Conservation (phyloP, 2,888 invertebrate genomes). For the Geotrupes spiniger region DNA sequence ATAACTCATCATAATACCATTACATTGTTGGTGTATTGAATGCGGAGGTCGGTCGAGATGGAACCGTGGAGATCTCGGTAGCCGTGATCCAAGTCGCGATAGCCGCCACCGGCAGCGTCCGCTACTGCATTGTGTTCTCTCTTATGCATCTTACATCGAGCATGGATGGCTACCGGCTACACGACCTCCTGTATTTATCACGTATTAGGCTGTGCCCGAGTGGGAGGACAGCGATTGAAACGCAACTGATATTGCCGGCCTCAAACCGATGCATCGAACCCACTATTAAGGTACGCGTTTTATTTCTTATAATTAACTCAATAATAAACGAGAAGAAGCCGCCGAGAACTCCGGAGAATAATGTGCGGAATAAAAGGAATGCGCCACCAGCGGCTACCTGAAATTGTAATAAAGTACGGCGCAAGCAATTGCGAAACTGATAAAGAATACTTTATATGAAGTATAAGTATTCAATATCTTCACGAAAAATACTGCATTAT, state of each 20-base stretch:
- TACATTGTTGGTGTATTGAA: constrained; percentile 45
- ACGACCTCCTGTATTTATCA: constrained; percentile 23
- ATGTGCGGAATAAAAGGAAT: too few species aligned
- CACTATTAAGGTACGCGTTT: constrained; percentile 21
- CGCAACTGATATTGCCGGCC: constrained; percentile 18
- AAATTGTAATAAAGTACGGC: too few species aligned
- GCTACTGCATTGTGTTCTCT: constrained; percentile 29
- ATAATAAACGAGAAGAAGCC: too few species aligned
- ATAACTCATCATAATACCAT: constrained; percentile 45
- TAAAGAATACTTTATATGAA: too few species aligned
- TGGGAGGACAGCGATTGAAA: constrained; percentile 23
- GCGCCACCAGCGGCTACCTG: too few species aligned
- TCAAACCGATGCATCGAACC: constrained; percentile 20
- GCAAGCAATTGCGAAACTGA: too few species aligned
- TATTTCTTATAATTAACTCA: constrained; percentile 7
- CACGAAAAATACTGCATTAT: too few species aligned
- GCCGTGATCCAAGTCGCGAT: constrained; percentile 42
- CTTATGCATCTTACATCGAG: constrained; percentile 20
- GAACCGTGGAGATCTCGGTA: constrained; percentile 41
- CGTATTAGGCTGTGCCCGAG: constrained; percentile 20
- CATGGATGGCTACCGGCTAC: constrained; percentile 20
- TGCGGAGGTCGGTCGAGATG: constrained; percentile 39
- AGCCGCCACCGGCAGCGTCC: constrained; percentile 39
- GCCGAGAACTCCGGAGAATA: too few species aligned
- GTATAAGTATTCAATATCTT: too few species aligned